Evolutionary conservation across 2,797 vertebrate species (phyloP).

Genomic region (Onychomys torridus): DNA sequence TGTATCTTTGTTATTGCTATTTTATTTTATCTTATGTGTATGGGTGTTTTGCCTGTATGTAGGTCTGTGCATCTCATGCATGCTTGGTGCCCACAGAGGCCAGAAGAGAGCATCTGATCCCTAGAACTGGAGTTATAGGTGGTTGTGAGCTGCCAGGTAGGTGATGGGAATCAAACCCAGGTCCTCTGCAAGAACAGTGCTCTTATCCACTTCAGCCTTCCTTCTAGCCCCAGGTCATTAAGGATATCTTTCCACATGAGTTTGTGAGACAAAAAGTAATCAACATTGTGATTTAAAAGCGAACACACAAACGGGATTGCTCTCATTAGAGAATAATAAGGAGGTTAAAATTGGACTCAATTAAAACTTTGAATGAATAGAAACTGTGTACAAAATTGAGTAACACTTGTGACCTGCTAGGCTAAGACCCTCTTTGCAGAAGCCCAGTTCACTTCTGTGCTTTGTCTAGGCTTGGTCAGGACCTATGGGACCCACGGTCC

Average conservation of each 20-base stretch:
- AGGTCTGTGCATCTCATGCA: not conserved
- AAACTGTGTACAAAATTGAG: not conserved
- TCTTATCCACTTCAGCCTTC: too few relatives aligned
- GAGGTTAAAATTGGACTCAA: not conserved
- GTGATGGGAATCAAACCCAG: not conserved
- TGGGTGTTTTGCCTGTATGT: not conserved
- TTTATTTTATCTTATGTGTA: not conserved
- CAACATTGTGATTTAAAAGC: not conserved
- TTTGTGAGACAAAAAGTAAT: not conserved
- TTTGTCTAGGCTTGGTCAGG: not conserved
- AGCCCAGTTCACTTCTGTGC: not conserved
- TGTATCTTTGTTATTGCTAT: not conserved
- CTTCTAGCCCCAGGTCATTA: not conserved
- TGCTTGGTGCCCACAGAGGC: not conserved
- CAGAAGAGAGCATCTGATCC: not conserved
- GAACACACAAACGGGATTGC: not conserved
- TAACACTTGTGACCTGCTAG: not conserved
- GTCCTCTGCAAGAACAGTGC: not conserved
- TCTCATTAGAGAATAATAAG: not conserved
- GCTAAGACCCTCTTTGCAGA: not conserved
- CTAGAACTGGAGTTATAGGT: not conserved
- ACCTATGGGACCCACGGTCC: not conserved
- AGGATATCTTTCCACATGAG: not conserved
- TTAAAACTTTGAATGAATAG: not conserved
- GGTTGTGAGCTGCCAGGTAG: not conserved